A percentile compares a stretch with the other conserved stretches of the same genome.
These are phyloP conservation scores for Antedon mediterranea DNA, from an alignment of 53 echinoderm and acorn worm genomes.

Conservation along the genomic window DNA sequence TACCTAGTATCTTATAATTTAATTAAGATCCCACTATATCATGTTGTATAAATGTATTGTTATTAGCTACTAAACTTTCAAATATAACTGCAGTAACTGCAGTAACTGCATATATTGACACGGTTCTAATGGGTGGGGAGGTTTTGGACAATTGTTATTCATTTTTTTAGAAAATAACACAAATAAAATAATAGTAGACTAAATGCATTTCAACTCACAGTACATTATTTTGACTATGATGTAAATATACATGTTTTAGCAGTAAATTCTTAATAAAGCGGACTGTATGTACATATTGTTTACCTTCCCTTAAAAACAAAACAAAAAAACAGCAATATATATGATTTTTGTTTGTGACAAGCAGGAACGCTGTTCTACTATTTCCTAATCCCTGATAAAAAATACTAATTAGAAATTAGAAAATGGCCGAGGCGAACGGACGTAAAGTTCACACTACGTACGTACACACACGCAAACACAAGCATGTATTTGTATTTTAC, in stretches of 20 bases:
- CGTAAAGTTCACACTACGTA: no score
- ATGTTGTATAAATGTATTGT: no score
- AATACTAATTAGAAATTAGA: no score
- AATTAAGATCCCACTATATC: no score
- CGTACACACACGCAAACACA: not conserved
- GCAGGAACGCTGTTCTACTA: not conserved
- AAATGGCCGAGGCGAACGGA: no score
- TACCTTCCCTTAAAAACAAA: not conserved
- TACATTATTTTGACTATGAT: not conserved
- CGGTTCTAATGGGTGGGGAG: not conserved
- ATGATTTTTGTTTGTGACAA: no score
- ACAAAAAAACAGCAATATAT: not conserved
- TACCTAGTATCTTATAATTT: no score
- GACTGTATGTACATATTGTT: not conserved
- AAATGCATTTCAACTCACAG: not conserved
- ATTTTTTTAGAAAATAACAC: not conserved
- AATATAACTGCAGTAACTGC: no score
- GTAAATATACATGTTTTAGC: not conserved
- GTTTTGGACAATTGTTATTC: not conserved
- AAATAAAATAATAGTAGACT: not conserved
- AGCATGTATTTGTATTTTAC: not conserved
- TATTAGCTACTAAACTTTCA: no score
- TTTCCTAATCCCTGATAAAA: not conserved
- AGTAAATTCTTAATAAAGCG: not conserved
- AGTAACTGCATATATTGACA: no score